phyloP scores from a whole-genome alignment of 2,113 vertebrate genomes.

The Gavia stellata region DNA sequence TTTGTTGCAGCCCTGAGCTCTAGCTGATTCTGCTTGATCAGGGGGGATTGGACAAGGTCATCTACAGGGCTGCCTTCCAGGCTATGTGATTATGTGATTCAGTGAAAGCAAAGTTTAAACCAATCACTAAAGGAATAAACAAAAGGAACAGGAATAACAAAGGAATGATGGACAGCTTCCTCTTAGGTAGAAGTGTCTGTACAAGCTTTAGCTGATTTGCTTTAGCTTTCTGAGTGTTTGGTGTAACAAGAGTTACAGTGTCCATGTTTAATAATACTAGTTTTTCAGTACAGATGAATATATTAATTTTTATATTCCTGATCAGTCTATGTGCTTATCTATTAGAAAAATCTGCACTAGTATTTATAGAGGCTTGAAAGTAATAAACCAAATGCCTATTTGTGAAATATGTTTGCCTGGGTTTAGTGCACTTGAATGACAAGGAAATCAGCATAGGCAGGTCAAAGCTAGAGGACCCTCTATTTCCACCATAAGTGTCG shows the following conservation, averaged over 20 bases:
- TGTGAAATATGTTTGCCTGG: neutral
- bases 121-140: neutral
- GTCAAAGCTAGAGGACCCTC: neutral
- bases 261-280: neutral
- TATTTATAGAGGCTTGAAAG: neutral
- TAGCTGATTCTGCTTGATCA: neutral
- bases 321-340: neutral
- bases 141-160: neutral
- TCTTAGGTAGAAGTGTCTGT: no score
- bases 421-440: neutral
- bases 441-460: neutral
- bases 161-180: neutral
- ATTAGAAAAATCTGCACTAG: neutral
- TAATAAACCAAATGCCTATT: neutral
- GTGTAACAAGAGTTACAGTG: neutral
- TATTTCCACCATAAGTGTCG: neutral
- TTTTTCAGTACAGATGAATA: neutral
- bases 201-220: neutral
- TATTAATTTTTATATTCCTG: neutral
- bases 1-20: neutral
- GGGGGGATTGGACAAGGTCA: no score
- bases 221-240: neutral
- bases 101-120: neutral
- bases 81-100: neutral
- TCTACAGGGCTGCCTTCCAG: neutral